Conservation (phyloP, 2,888 invertebrate genomes). For the Lithophane socia region DNA sequence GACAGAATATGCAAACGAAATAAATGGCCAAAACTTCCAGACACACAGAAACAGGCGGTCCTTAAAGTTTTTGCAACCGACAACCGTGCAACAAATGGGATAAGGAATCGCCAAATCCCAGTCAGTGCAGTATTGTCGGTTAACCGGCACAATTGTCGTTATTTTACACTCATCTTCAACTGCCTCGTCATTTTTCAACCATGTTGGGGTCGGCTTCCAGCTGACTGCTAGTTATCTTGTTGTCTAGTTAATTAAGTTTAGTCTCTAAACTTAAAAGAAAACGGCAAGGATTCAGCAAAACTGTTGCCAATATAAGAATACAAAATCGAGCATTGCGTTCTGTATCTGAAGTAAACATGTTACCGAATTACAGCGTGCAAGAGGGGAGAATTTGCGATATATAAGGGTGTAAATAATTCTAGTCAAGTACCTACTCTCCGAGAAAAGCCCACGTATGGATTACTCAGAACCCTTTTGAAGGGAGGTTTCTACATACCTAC, state of each 20-base stretch:
- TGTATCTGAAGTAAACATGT: slow-evolving; percentile 14
- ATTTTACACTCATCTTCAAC: neutral
- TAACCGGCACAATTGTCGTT: neutral
- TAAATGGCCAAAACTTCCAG: neutral
- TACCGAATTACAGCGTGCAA: slow-evolving; percentile 23
- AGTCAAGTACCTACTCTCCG: slow-evolving; percentile 16
- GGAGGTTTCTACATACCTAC: neutral
- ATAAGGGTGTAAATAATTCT: slow-evolving; percentile 55
- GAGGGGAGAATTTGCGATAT: slow-evolving; percentile 40
- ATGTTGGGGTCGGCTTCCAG: neutral
- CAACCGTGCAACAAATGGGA: neutral
- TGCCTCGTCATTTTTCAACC: neutral
- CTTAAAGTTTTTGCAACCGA: neutral
- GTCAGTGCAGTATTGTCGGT: neutral
- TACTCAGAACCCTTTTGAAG: slow-evolving; percentile 14
- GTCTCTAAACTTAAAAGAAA: neutral
- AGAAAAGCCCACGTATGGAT: slow-evolving; percentile 20
- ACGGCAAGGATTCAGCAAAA: neutral
- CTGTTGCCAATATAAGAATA: neutral
- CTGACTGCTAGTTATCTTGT: neutral
- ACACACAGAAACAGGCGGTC: neutral
- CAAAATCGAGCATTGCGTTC: neutral
- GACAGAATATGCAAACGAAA: neutral
- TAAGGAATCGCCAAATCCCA: neutral
- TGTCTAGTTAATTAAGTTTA: no score